These are phyloP conservation scores for Dipodomys ordii DNA, from an alignment of 2,113 vertebrate genomes.

Conservation along the genomic window DNA sequence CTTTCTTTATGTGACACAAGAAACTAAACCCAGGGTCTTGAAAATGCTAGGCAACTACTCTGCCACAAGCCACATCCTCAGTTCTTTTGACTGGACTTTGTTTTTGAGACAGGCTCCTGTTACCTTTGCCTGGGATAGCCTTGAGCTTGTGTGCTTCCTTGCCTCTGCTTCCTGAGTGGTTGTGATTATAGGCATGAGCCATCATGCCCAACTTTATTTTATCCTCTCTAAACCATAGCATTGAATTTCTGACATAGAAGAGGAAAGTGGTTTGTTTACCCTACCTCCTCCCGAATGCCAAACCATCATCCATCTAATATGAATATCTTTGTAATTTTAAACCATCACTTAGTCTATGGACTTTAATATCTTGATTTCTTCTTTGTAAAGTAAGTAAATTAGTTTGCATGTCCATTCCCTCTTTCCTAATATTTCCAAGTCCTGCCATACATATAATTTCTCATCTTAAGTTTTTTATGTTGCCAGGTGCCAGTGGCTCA, in stretches of 20 bases:
- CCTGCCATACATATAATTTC: not conserved
- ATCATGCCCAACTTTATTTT: not conserved
- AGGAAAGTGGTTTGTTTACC: constrained; percentile 16
- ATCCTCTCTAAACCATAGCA: too few relatives aligned
- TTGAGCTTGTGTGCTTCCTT: not conserved
- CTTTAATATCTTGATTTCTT: not conserved
- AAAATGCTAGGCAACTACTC: too few relatives aligned
- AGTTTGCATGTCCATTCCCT: not conserved
- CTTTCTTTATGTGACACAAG: too few relatives aligned
- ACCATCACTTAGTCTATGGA: not conserved
- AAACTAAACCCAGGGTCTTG: too few relatives aligned
- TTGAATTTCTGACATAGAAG: not conserved
- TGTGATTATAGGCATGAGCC: not conserved
- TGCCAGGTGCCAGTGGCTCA: too few relatives aligned
- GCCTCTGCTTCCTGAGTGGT: too few relatives aligned
- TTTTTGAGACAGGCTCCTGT: too few relatives aligned
- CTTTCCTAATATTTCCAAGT: constrained; percentile 1
- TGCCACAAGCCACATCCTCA: too few relatives aligned
- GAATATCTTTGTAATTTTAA: not conserved
- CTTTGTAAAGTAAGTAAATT: constrained; percentile 10
- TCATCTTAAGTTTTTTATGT: not conserved
- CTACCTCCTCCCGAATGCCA: not conserved
- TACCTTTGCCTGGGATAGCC: too few relatives aligned
- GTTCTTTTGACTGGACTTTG: too few relatives aligned
- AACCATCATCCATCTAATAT: not conserved